A percentile compares a stretch with the other conserved stretches of the same genome.
Evolutionary conservation across 2,888 invertebrate species (phyloP).

Genomic region (Eurytoma adleriae): DNA sequence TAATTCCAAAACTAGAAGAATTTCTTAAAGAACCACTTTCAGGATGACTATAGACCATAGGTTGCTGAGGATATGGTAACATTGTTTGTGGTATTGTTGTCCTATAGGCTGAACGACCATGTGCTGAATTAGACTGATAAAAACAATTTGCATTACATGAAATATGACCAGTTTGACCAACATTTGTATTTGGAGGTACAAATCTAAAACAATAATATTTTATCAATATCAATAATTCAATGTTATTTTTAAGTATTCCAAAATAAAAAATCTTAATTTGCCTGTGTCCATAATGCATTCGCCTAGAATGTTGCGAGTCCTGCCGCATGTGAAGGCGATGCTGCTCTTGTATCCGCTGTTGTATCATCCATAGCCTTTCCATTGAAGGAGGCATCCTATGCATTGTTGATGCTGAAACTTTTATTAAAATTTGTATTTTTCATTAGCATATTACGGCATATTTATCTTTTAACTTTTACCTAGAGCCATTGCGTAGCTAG

Average conservation of each 20-base stretch:
- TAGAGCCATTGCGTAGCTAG: conserved; percentile 24
- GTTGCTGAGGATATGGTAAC: conserved; percentile 72
- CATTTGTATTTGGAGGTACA: conserved; percentile 64
- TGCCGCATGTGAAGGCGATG: conserved; percentile 65
- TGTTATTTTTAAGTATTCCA: neutral
- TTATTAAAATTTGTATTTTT: neutral
- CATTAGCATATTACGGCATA: neutral
- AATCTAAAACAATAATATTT: conserved; percentile 58
- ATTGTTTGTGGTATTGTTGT: conserved; percentile 54
- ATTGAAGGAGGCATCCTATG: conserved; percentile 84
- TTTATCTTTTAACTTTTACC: conserved; percentile 23
- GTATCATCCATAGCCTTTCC: conserved; percentile 85
- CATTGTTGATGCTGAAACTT: conserved; percentile 37
- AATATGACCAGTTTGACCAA: conserved; percentile 63
- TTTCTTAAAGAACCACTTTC: conserved; percentile 68
- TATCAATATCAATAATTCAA: neutral
- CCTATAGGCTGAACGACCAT: conserved; percentile 62
- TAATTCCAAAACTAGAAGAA: conserved; percentile 63
- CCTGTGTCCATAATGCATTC: conserved; percentile 39
- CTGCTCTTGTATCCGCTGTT: conserved; percentile 82
- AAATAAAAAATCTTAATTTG: neutral
- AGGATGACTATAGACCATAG: conserved; percentile 76
- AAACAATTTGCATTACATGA: conserved; percentile 63
- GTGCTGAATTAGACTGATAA: conserved; percentile 63
- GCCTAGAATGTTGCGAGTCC: conserved; percentile 36